These are phyloP conservation scores for Temnothorax curvispinosus DNA, from an alignment of 1,140 invertebrate genomes.

Conservation along the genomic window DNA sequence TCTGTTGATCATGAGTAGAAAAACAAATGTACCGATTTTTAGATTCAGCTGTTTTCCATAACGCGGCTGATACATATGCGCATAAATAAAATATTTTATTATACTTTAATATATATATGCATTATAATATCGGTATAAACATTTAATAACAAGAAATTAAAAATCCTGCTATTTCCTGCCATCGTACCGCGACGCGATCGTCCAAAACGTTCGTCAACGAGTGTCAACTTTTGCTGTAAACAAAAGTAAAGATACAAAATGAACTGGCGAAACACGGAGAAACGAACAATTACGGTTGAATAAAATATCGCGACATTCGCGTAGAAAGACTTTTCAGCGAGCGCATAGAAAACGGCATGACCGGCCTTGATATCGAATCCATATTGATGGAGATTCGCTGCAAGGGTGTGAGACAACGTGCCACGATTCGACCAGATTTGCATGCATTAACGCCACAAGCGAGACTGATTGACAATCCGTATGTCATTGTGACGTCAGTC, in stretches of 20 bases:
- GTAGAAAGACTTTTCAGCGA: constrained; percentile 61
- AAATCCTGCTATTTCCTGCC: neutral
- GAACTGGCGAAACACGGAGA: neutral
- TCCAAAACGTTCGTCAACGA: neutral
- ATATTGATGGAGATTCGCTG: constrained; percentile 73
- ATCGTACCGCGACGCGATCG: neutral
- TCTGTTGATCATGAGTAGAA: neutral
- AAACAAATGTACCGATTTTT: neutral
- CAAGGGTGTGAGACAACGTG: constrained; percentile 74
- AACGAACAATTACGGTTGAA: constrained; percentile 44
- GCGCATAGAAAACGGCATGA: constrained; percentile 56
- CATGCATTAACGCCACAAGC: constrained; percentile 85
- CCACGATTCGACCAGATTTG: constrained; percentile 79
- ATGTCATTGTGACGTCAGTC: constrained; percentile 84
- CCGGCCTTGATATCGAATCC: constrained; percentile 74
- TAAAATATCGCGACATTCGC: constrained; percentile 51
- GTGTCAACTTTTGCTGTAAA: constrained; percentile 33
- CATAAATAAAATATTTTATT: neutral
- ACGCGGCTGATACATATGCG: neutral
- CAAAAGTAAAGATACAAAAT: constrained; percentile 13
- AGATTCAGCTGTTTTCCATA: neutral
- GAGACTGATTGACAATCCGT: constrained; percentile 85
- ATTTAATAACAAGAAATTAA: neutral
- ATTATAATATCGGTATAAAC: neutral
- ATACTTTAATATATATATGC: neutral